Base-by-base conservation (phyloP, 37 sponge, comb jelly and placozoan genomes). In the Cliona cf. orientalis region DNA sequence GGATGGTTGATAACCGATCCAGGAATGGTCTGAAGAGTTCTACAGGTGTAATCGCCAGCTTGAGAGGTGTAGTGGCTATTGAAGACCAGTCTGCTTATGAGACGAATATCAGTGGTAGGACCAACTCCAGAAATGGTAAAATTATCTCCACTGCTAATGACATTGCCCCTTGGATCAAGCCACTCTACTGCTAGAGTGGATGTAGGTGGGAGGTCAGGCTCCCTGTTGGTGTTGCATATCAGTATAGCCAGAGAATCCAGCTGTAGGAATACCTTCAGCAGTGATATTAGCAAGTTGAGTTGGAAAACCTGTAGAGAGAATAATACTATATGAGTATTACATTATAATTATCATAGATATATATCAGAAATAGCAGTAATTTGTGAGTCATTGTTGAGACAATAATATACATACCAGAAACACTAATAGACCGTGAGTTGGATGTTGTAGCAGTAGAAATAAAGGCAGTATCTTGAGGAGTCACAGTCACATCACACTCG, bases 221-320 rank as follows among this genome's bases (percentile, higher is more conserved):
- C 71, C 25, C 71, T 41, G n/a, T 28, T 74, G 38, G 34, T 34
- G 28, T 26, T 53, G 19, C 58, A 56, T 2, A n/a, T 9, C 56
- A 74, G 33, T 9, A 58, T 74, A 74, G 35, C 35, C 36, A 49
- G 55, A 19, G 43, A 34, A 12, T 4, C 56, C 58, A 56, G 74
- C 74, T 56, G 74, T 56, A 22, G 74, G 58, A 17, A 55, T 25
- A 22, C 17, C 71, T 11, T 42, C 71, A 31, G 42, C 42, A 66
- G 67, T 2, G 35, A 45, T 43, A 21, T 2, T 42, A 5, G 42
- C 46, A 2, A 70, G 4, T 70, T 70, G 71, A 42, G 45, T 43
- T 2, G 71, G 71, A 17, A 70, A 70, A 2, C 2, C 71, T 70
- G 71, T n/a, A n/a, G n/a, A n/a, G n/a, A n/a, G n/a, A n/a, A n/a